phyloP scores from a whole-genome alignment of 2,113 vertebrate genomes.

The sheep (Ovis aries) region ARS-UI_Ramb_v3.0 NC_056079.1:42281501-42282000 shows the following conservation, averaged over 20 bases:
- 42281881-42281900: neutral
- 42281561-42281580: fast-evolving
- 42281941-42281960: neutral
- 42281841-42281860: neutral
- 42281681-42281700: neutral
- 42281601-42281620: neutral
- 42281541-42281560: neutral
- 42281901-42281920: neutral
- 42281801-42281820: neutral
- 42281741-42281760: neutral
- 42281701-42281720: neutral
- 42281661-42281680: neutral
- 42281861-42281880: neutral
- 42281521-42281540: fast-evolving
- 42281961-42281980: neutral
- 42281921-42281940: neutral
- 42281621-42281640: too few species aligned
- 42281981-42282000: neutral
- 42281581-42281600: neutral
- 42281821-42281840: neutral
- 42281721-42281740: neutral
- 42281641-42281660: neutral
- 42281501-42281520: neutral
- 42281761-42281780: neutral
- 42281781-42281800: neutral